Percentiles rank a stretch among this genome's conserved stretches.
phyloP scores from a whole-genome alignment of 2,797 vertebrate genomes.

The Varecia variegata region DNA sequence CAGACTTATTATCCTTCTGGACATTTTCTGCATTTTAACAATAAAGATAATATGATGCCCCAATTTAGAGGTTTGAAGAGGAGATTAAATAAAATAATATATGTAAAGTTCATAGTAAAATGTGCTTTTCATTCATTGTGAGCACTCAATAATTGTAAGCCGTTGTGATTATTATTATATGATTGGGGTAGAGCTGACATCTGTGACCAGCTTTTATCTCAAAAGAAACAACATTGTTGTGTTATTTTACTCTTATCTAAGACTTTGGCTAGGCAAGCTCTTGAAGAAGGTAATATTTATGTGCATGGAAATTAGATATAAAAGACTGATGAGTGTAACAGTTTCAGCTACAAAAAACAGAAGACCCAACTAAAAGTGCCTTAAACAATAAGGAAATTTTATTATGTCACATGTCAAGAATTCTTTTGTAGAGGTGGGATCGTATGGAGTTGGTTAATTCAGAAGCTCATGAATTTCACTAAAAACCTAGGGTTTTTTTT shows the following conservation, averaged over 20 bases:
- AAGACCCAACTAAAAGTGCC: neutral
- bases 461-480: neutral
- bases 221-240: neutral
- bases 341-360: neutral
- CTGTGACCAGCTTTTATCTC: neutral
- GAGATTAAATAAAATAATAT: neutral
- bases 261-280: neutral
- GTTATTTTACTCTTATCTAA: neutral
- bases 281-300: neutral
- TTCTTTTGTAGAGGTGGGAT: neutral
- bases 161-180: neutral
- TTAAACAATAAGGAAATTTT: neutral
- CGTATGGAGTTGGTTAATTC: neutral
- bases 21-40: slow-evolving; percentile 11
- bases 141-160: neutral
- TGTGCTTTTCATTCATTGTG: neutral
- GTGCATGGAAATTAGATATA: neutral
- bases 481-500: neutral
- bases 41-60: neutral
- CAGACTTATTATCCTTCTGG: neutral
- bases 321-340: neutral
- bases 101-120: neutral
- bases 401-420: neutral
- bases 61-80: neutral
- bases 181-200: neutral